Conservation (phyloP, 2,113 vertebrate species). For the Tylochromis polylepis region DNA sequence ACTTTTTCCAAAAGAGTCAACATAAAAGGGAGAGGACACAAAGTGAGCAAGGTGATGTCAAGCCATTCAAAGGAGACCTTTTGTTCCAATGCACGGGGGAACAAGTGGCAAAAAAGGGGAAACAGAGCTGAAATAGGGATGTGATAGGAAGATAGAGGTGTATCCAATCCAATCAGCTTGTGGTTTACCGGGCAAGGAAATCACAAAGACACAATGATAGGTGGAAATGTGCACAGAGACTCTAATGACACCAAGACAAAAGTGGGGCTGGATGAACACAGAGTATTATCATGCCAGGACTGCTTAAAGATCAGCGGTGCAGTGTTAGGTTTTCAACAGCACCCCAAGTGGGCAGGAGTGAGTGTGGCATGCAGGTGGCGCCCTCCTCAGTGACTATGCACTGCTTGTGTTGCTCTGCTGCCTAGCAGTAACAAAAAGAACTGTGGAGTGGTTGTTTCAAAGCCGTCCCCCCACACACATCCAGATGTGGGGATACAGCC, state of each 20-base stretch:
- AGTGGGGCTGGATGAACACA: conserved; percentile 48
- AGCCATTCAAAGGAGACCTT: conserved; percentile 68
- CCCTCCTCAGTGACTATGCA: conserved; percentile 51
- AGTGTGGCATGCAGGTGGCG: conserved; percentile 66
- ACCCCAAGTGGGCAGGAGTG: conserved; percentile 50
- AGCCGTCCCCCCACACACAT: conserved; percentile 43
- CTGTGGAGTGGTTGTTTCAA: conserved; percentile 58
- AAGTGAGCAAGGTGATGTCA: conserved; percentile 64
- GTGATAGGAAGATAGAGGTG: conserved; percentile 37
- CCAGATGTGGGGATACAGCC: conserved; percentile 47
- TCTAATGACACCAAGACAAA: conserved; percentile 48
- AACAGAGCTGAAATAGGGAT: conserved; percentile 36
- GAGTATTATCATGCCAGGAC: conserved; percentile 60
- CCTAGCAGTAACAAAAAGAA: conserved; percentile 46
- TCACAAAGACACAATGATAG: conserved; percentile 55
- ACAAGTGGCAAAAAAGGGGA: conserved; percentile 44
- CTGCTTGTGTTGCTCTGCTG: conserved; percentile 51
- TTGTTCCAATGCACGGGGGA: conserved; percentile 55
- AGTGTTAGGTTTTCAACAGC: conserved; percentile 52
- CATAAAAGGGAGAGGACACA: conserved; percentile 46
- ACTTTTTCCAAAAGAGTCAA: conserved; percentile 30
- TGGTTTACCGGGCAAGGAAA: conserved; percentile 30
- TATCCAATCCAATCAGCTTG: conserved; percentile 46
- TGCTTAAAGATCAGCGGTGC: conserved; percentile 51
- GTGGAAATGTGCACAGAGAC: conserved; percentile 50